phyloP scores from a whole-genome alignment of 2,797 vertebrate species.

The Poecilia wingei region DNA sequence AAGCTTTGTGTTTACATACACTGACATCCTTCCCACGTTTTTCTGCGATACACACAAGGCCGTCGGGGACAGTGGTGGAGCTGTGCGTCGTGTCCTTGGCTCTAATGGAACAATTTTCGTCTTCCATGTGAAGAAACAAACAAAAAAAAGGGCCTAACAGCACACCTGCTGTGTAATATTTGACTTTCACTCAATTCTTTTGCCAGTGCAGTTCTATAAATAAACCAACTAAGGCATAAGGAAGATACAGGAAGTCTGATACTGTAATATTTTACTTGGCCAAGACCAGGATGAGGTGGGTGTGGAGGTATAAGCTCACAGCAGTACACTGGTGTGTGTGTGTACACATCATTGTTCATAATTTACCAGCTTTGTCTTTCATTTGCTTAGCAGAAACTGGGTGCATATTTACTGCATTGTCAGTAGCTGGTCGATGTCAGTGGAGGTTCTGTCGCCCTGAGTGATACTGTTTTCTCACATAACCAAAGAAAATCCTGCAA shows the following conservation, averaged over 20 bases:
- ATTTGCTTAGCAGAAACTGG: not conserved
- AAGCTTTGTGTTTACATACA: conserved; percentile 51
- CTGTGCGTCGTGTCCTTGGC: not conserved
- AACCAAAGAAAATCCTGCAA: not conserved
- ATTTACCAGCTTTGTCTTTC: not conserved
- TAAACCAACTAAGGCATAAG: not conserved
- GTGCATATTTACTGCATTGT: not conserved
- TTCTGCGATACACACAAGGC: not conserved
- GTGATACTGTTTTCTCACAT: not conserved
- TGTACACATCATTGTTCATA: not conserved
- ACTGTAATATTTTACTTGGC: not conserved
- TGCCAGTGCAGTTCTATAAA: not conserved
- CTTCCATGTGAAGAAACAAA: not conserved
- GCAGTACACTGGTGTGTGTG: not conserved
- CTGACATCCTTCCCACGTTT: conserved; percentile 47
- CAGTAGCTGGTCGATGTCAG: not conserved
- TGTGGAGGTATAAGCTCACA: not conserved
- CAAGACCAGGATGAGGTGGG: not conserved
- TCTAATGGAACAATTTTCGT: not conserved
- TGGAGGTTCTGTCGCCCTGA: not conserved
- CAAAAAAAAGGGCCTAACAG: not conserved
- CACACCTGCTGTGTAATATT: not conserved
- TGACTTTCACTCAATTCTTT: not conserved
- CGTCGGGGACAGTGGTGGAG: not conserved
- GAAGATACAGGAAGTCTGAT: not conserved